Base-by-base conservation (phyloP, 2,113 vertebrate species). In the Lanius collurio region DNA sequence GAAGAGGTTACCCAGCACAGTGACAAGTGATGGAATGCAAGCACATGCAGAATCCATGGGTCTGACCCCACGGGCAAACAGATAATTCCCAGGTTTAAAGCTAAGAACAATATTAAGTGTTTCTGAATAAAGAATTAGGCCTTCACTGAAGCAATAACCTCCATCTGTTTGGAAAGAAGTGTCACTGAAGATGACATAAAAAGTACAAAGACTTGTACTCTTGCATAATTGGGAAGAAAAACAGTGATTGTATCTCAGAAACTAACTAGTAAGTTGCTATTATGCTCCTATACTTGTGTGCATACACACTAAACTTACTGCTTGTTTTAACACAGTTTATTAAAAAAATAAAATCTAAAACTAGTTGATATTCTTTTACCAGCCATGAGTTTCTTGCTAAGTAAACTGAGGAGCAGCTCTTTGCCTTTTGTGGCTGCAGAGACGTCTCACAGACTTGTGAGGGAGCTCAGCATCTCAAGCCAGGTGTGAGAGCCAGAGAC, bases 231-330 rank as follows among this genome's bases (percentile, higher is more conserved):
- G 47, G 31, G 20, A 83, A 82, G 59, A 81, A 92, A 93, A 41
- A 3, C 4, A 59, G 63, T 35, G 22, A 19, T 75, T 33, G 3
- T 31, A n/a, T 22, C 22, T 63, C 59, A 68, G n/a, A 71, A 88
- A 59, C 19, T 44, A 74, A 21, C 7, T 30, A 56, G n/a, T n/a
- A 67, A 46, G 69, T 80, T 62, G n/a, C 18, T 80, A 26, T 56
- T n/a, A 27, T 37, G 9, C 1, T 55, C 8, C 30, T 35, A 60
- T 18, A 62, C 19, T 8, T 15, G 10, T 10, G 0, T 53, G 12
- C 17, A 15, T 24, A 21, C 27, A 42, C 28, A 8, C 10, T 28
- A 76, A 59, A 49, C 5, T 67, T 67, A 28, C 8, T 55, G 13
- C 11, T 82, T 62, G 24, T 22, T 74, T 70, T 67, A 67, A 24